A percentile compares a stretch with the other conserved stretches of the same genome.
phyloP scores from a whole-genome alignment of 2,113 vertebrate genomes.

The Ailurus styani region DNA sequence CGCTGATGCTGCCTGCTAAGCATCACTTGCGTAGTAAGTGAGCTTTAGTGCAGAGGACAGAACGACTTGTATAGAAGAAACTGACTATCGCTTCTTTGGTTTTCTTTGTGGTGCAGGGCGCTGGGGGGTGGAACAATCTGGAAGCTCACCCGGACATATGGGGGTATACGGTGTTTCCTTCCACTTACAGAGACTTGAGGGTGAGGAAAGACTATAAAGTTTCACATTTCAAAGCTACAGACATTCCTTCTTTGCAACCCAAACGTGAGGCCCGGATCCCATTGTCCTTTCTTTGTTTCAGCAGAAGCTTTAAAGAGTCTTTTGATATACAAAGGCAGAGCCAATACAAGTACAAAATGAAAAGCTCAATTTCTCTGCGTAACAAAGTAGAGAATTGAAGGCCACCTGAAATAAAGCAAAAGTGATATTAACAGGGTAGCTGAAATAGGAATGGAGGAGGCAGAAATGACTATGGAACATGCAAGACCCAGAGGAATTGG shows the following conservation, averaged over 20 bases:
- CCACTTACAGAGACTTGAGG: background rate
- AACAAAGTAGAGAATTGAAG: background rate
- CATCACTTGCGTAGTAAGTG: background rate
- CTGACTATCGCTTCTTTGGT: background rate
- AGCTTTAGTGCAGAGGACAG: background rate
- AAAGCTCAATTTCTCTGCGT: background rate
- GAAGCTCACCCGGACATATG: background rate
- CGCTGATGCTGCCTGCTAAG: background rate
- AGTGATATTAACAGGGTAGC: background rate
- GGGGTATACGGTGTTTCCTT: background rate
- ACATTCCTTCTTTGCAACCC: background rate
- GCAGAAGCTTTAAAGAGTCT: slow-evolving; percentile 43
- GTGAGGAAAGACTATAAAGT: background rate
- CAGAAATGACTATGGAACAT: background rate
- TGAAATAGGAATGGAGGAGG: background rate
- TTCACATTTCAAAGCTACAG: slow-evolving; percentile 51
- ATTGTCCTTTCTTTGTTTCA: slow-evolving; percentile 32
- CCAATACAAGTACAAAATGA: background rate
- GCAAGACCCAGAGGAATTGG: background rate
- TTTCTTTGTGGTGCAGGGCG: background rate
- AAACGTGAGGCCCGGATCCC: background rate
- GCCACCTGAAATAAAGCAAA: background rate
- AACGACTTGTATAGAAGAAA: background rate
- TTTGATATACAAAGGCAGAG: slow-evolving; percentile 51
- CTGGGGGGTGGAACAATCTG: background rate